Conservation (phyloP, 2,797 vertebrate species). For the Catharus ustulatus region DNA sequence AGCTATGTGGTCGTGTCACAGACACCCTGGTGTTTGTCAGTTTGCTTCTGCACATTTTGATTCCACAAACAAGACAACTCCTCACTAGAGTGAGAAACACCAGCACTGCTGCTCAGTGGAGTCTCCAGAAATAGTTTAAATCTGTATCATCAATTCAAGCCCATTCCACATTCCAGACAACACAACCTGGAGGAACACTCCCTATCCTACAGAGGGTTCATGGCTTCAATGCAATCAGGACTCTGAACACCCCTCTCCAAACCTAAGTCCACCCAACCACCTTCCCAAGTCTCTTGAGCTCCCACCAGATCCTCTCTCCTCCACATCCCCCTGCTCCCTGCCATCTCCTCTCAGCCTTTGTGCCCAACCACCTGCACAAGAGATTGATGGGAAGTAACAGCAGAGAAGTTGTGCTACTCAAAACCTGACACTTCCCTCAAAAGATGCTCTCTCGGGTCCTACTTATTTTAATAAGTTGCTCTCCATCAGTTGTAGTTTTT, state of each 20-base stretch:
- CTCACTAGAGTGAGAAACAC: conserved; percentile 24
- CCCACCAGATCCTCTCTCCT: not conserved
- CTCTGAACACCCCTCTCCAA: not conserved
- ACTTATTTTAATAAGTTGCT: not conserved
- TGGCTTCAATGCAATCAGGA: not conserved
- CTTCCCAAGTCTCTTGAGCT: not conserved
- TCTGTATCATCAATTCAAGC: not conserved
- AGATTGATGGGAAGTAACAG: not conserved
- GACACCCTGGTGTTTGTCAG: not conserved
- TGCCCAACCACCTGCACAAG: not conserved
- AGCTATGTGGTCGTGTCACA: conserved; percentile 15
- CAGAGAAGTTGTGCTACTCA: not conserved
- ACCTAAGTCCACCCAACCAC: not conserved
- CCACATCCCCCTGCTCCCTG: conserved; percentile 8
- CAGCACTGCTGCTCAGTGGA: conserved; percentile 3
- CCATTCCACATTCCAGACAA: not conserved
- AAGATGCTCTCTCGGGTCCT: not conserved
- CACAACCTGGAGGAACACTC: not conserved
- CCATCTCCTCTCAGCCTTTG: not conserved
- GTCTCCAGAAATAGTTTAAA: not conserved
- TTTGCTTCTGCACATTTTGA: not conserved
- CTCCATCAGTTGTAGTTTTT: not conserved
- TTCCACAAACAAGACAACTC: conserved; percentile 32
- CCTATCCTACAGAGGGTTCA: not conserved
- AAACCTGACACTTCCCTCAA: not conserved